Conservation (phyloP, 2,113 vertebrate species). For the Salvelinus namaycush region DNA sequence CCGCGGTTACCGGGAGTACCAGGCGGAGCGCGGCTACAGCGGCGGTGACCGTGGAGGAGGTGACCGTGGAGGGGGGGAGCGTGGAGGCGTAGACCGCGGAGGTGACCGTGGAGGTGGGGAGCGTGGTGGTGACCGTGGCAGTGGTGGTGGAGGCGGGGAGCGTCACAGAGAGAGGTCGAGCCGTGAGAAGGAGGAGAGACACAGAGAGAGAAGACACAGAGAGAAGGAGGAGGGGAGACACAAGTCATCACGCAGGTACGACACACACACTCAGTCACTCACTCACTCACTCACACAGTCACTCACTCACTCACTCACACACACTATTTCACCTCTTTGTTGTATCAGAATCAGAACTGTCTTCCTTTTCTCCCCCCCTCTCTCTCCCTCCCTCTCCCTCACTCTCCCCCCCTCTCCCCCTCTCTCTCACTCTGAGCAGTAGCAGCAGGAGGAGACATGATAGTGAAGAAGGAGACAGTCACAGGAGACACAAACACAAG, state of each 20-base stretch:
- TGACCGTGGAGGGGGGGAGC: too few species aligned
- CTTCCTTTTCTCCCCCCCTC: too few species aligned
- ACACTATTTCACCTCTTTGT: not conserved
- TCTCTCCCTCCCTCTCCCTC: not conserved
- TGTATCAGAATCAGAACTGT: too few species aligned
- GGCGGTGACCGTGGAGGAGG: conserved; percentile 27
- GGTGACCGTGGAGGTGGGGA: not conserved
- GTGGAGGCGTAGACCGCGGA: too few species aligned
- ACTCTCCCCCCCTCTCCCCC: not conserved
- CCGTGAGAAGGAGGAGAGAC: conserved; percentile 91
- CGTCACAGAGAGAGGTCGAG: conserved; percentile 88
- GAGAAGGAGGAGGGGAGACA: conserved; percentile 96
- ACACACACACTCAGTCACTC: not conserved
- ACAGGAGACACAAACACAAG: conserved; percentile 98
- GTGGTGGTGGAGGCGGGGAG: conserved; percentile 46
- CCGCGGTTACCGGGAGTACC: conserved; percentile 88
- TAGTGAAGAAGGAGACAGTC: conserved; percentile 96
- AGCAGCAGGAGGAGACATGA: conserved; percentile 96
- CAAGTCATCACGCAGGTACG: conserved; percentile 94
- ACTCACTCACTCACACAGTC: not conserved
- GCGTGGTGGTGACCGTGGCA: too few species aligned
- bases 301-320: not conserved
- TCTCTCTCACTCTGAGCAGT: conserved; percentile 64
- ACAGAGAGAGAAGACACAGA: conserved; percentile 91
- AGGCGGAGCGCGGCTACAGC: conserved; percentile 82